Percentiles rank a stretch among this genome's conserved stretches.
Evolutionary conservation across 2,888 invertebrate species (phyloP).

Genomic region (Drepana falcataria): DNA sequence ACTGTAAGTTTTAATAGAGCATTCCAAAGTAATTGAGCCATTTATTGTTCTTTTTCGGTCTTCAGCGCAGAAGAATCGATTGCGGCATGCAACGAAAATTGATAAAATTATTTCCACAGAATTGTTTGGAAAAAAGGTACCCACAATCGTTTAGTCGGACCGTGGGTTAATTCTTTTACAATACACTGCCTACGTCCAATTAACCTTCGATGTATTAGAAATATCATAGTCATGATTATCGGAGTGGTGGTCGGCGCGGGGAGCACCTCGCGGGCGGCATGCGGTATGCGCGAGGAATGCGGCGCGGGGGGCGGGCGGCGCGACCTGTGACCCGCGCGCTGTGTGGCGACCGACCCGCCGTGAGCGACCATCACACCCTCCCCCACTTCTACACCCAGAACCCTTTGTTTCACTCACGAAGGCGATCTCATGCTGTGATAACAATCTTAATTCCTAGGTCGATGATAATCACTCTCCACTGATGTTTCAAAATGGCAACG

Average conservation of each 20-base stretch:
- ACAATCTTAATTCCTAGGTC: too few relatives aligned
- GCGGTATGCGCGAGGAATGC: constrained; percentile 40
- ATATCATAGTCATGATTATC: constrained; percentile 66
- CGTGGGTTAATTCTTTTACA: constrained; percentile 62
- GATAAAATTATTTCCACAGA: constrained; percentile 15
- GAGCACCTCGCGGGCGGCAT: constrained; percentile 10
- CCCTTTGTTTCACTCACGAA: too few relatives aligned
- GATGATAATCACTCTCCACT: too few relatives aligned
- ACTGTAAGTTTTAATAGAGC: constrained; percentile 10
- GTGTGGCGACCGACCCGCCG: constrained; percentile 39
- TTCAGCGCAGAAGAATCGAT: constrained; percentile 20
- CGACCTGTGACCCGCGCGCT: constrained; percentile 65
- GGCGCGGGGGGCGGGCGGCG: constrained; percentile 55
- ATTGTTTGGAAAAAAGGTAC: constrained; percentile 26
- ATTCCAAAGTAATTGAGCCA: constrained; percentile 16
- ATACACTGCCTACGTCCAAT: constrained; percentile 70
- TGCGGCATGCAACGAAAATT: constrained; percentile 20
- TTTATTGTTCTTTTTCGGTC: constrained; percentile 14
- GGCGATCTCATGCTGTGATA: too few relatives aligned
- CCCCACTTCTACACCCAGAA: too few relatives aligned
- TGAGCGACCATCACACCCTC: constrained; percentile 6
- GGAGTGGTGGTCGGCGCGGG: constrained; percentile 42
- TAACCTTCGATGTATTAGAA: constrained; percentile 71
- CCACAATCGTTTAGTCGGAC: constrained; percentile 39
- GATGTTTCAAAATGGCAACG: too few relatives aligned